Evolutionary conservation across 2,113 vertebrate genomes (phyloP).

Genomic region (Recurvirostra avosetta): DNA sequence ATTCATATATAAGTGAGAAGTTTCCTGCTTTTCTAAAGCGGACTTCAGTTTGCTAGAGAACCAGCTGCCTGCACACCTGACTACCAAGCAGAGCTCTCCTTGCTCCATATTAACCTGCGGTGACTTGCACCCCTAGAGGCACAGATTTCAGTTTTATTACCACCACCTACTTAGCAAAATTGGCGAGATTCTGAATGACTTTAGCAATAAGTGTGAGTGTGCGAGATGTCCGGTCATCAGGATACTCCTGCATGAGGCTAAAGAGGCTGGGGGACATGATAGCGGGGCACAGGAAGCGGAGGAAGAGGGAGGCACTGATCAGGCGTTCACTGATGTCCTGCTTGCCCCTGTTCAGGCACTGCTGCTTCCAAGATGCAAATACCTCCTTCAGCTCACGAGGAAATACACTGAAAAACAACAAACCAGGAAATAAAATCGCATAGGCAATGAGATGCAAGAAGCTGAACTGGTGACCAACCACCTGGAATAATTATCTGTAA

Average conservation of each 20-base stretch:
- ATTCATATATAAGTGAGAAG: not conserved
- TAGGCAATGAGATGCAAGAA: not conserved
- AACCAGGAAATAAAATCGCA: not conserved
- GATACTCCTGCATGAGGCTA: slow-evolving; percentile 93
- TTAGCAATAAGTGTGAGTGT: slow-evolving; percentile 96
- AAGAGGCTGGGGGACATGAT: slow-evolving; percentile 99
- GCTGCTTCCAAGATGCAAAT: slow-evolving; percentile 93
- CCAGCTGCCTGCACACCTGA: not conserved
- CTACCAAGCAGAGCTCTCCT: not conserved
- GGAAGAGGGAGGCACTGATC: slow-evolving; percentile 94
- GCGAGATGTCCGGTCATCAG: slow-evolving; percentile 89
- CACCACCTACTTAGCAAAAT: slow-evolving; percentile 90
- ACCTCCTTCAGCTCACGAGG: slow-evolving; percentile 96
- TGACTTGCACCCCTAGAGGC: not conserved
- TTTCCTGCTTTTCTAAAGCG: not conserved
- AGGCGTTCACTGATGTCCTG: slow-evolving; percentile 91
- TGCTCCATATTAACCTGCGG: not conserved
- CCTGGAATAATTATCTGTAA: not conserved
- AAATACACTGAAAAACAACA: slow-evolving; percentile 81
- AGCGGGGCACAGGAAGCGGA: slow-evolving; percentile 94
- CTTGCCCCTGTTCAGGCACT: slow-evolving; percentile 86
- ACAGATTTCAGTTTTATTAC: not conserved
- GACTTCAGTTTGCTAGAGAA: not conserved
- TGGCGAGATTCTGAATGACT: slow-evolving; percentile 98
- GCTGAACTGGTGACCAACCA: not conserved